These are phyloP conservation scores for Pseudopipra pipra DNA, from an alignment of 2,113 vertebrate species.

Conservation along the genomic window DNA sequence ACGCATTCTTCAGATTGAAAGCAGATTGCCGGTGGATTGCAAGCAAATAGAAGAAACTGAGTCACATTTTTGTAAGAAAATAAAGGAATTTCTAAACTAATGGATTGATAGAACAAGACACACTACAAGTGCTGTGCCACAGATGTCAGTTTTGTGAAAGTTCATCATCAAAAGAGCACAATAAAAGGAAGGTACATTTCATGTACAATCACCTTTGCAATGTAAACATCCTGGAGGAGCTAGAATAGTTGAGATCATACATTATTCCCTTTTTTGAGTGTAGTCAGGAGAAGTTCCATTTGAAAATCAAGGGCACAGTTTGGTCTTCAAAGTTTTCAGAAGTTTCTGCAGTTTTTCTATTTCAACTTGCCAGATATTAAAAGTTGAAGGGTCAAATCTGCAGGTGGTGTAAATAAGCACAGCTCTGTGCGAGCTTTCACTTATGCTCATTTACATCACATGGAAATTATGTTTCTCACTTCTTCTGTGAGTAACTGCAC, in stretches of 20 bases:
- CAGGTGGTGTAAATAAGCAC: constrained; percentile 26
- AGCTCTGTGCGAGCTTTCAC: background rate
- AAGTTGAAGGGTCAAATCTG: constrained; percentile 18
- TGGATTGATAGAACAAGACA: background rate
- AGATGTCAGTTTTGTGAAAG: background rate
- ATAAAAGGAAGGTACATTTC: background rate
- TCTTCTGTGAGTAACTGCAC: constrained; percentile 6
- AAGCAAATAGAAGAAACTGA: constrained; percentile 39
- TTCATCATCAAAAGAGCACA: constrained; percentile 11
- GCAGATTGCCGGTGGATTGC: background rate
- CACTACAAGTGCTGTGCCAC: constrained; percentile 9
- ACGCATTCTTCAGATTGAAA: constrained; percentile 31
- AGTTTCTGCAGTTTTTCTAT: background rate
- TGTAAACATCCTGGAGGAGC: background rate
- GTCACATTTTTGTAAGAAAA: constrained; percentile 39
- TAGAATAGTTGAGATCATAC: background rate
- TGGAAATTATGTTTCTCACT: constrained; percentile 20
- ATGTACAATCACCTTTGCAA: constrained; percentile 1
- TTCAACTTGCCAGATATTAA: background rate
- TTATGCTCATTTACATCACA: constrained; percentile 25
- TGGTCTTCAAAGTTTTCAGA: background rate
- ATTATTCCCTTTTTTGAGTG: background rate
- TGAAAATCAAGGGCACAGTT: background rate
- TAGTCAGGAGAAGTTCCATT: background rate
- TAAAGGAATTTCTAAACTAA: constrained; percentile 38